These are phyloP conservation scores for Oreochromis mossambicus DNA, from an alignment of 2,797 vertebrate species.

Conservation along the genomic window DNA sequence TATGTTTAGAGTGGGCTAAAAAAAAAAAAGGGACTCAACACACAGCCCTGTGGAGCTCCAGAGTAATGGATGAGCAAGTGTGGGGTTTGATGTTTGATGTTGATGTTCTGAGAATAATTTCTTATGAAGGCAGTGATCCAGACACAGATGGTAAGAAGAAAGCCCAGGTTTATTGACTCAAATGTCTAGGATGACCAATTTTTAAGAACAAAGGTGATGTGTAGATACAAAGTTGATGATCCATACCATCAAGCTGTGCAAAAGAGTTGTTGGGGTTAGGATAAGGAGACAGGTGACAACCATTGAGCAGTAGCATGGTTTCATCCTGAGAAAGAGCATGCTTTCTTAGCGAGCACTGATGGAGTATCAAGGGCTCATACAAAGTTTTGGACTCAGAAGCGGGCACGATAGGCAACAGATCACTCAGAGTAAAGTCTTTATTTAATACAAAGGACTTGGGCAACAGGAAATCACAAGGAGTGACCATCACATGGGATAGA, in stretches of 20 bases:
- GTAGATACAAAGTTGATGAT: background rate
- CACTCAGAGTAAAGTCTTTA: background rate
- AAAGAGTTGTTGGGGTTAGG: background rate
- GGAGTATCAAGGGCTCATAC: background rate
- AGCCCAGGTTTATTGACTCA: background rate
- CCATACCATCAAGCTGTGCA: background rate
- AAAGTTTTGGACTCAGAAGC: background rate
- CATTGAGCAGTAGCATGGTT: background rate
- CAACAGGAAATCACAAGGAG: background rate
- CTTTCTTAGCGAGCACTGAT: background rate
- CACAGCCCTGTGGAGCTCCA: background rate
- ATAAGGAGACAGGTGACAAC: background rate
- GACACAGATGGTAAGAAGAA: background rate
- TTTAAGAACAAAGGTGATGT: background rate
- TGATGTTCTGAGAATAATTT: background rate
- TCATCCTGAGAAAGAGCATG: background rate
- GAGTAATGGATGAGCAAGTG: background rate
- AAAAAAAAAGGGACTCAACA: background rate
- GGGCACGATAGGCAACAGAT: background rate
- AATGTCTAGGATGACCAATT: background rate
- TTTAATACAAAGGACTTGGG: background rate
- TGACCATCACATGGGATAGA: background rate
- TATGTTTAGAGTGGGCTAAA: background rate
- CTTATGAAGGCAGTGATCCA: background rate
- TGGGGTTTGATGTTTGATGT: too few relatives aligned